A percentile compares a stretch with the other conserved stretches of the same genome.
phyloP scores from a whole-genome alignment of 2,888 invertebrate species.

The Agonopterix arenella region DNA sequence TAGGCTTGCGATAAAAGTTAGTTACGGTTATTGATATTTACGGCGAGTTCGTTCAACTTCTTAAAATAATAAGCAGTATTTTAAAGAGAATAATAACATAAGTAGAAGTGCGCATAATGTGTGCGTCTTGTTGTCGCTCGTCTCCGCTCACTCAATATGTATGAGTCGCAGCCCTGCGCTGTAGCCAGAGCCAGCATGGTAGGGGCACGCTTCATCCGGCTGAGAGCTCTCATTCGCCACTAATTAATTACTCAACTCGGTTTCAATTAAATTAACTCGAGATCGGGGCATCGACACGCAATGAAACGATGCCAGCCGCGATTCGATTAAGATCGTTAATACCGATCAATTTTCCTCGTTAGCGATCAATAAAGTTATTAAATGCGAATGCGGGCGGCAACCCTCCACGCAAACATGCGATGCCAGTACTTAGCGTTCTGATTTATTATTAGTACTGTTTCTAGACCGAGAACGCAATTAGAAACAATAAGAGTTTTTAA shows the following conservation, averaged over 20 bases:
- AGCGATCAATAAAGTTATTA: constrained; percentile 63
- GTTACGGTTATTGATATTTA: no score
- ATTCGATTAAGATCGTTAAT: constrained; percentile 71
- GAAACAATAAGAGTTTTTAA: background rate
- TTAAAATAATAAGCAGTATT: background rate
- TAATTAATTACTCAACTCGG: constrained; percentile 74
- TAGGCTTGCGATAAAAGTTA: no score
- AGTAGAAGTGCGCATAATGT: constrained; percentile 14
- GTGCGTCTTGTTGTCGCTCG: constrained; percentile 11
- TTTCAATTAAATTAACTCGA: constrained; percentile 73
- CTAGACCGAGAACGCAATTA: no score
- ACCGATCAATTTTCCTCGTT: constrained; percentile 66
- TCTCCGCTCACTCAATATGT: constrained; percentile 28
- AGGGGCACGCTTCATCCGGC: constrained; percentile 49
- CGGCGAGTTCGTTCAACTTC: constrained; percentile 9
- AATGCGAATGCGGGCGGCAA: constrained; percentile 21
- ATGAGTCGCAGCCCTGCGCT: constrained; percentile 28
- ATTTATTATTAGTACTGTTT: background rate
- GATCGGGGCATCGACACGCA: constrained; percentile 67
- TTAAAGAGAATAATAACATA: background rate
- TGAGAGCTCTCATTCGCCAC: constrained; percentile 68
- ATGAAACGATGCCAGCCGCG: constrained; percentile 61
- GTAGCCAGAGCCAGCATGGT: constrained; percentile 55
- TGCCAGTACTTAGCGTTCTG: background rate
- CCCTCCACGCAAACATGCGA: constrained; percentile 29